These are phyloP conservation scores for Bombyx huttoni DNA, from an alignment of 2,888 invertebrate species.

Conservation along the genomic window DNA sequence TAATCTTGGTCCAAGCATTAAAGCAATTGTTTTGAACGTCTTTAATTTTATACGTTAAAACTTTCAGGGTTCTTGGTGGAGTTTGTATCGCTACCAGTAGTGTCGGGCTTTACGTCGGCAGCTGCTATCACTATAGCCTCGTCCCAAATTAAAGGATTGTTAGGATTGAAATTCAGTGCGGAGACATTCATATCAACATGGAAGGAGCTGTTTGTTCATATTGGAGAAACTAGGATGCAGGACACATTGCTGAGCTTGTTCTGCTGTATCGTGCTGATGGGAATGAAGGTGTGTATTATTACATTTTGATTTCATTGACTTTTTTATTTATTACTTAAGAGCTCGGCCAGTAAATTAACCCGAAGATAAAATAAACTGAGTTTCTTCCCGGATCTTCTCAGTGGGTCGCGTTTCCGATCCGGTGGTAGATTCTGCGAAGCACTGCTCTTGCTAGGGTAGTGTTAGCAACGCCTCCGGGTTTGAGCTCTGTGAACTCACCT, in stretches of 20 bases:
- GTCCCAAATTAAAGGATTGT: conserved; percentile 79
- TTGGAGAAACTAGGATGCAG: conserved; percentile 64
- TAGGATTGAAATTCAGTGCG: conserved; percentile 74
- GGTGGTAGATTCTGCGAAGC: too few relatives aligned
- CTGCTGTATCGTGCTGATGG: conserved; percentile 73
- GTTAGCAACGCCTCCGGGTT: too few relatives aligned
- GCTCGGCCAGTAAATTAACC: too few relatives aligned
- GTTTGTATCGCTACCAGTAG: conserved; percentile 81
- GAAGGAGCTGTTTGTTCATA: conserved; percentile 66
- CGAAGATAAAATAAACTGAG: too few relatives aligned
- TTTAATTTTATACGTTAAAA: background rate
- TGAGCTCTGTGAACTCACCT: too few relatives aligned
- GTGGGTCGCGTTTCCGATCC: too few relatives aligned
- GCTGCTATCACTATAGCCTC: conserved; percentile 82
- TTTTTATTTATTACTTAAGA: background rate
- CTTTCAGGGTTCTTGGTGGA: conserved; percentile 79
- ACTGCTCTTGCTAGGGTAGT: too few relatives aligned
- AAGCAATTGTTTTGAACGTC: background rate
- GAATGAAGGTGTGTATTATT: conserved; percentile 69
- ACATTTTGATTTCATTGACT: background rate
- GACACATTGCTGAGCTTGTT: conserved; percentile 75
- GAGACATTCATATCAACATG: conserved; percentile 76
- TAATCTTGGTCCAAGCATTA: background rate
- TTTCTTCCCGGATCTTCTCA: too few relatives aligned
- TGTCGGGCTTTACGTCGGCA: conserved; percentile 83